Evolutionary conservation across 2,113 vertebrate genomes (phyloP).

Genomic region (Odontophorus gujanensis): DNA sequence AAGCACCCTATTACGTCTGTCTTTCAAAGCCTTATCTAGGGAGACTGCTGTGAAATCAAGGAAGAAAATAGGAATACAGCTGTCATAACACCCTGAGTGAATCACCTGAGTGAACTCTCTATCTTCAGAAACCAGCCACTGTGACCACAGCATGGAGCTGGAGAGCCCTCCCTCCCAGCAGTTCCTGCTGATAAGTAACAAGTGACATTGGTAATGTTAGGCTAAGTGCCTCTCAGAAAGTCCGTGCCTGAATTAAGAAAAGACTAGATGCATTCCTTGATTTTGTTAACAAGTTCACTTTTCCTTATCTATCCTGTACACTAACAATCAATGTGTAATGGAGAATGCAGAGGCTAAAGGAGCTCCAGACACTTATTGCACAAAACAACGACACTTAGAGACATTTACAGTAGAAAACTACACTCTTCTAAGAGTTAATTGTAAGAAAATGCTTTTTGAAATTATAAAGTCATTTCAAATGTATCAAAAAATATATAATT

Average conservation of each 20-base stretch:
- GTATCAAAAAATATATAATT: neutral
- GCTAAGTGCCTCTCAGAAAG: slow-evolving; percentile 38
- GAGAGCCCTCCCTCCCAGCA: neutral
- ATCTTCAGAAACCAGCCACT: slow-evolving; percentile 45
- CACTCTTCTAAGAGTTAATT: neutral
- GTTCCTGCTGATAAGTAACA: slow-evolving; percentile 30
- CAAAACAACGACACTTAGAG: neutral
- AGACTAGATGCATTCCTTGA: slow-evolving; percentile 33
- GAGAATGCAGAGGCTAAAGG: neutral
- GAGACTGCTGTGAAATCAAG: slow-evolving; percentile 47
- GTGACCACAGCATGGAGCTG: neutral
- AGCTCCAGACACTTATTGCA: slow-evolving; percentile 4
- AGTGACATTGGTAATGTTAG: slow-evolving; percentile 32
- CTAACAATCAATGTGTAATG: slow-evolving; percentile 50
- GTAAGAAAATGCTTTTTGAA: neutral
- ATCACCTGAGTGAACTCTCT: slow-evolving; percentile 36
- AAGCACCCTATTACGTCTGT: slow-evolving; percentile 55
- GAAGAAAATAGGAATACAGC: slow-evolving; percentile 52
- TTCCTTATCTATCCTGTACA: slow-evolving; percentile 38
- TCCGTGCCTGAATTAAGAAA: slow-evolving; percentile 4
- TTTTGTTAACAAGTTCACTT: slow-evolving; percentile 47
- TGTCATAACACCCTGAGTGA: slow-evolving; percentile 53
- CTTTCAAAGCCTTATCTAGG: slow-evolving; percentile 61
- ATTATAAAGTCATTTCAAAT: neutral
- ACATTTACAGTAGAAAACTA: neutral